Percentiles rank a stretch among this genome's conserved stretches.
These are phyloP conservation scores for Dicentrarchus labrax DNA, from an alignment of 2,113 vertebrate genomes.

Conservation along the genomic window DNA sequence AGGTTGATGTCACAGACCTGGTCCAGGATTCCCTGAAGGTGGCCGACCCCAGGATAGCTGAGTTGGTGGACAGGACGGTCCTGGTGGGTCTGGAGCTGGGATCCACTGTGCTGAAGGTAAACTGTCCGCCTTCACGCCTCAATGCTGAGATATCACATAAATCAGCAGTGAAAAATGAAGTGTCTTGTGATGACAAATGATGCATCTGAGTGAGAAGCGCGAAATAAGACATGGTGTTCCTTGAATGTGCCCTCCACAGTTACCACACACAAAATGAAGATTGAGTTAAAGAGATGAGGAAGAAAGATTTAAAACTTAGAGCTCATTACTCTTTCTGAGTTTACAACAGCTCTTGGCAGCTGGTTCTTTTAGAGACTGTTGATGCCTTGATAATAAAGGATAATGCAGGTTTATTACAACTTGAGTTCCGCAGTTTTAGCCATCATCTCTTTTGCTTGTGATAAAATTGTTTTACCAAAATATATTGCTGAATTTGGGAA, in stretches of 20 bases:
- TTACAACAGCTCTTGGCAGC: not conserved
- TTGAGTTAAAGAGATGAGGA: constrained; percentile 1
- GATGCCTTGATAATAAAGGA: not conserved
- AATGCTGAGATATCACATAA: not conserved
- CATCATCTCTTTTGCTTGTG: not conserved
- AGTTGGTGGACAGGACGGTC: constrained; percentile 92
- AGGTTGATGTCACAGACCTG: constrained; percentile 97
- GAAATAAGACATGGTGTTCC: not conserved
- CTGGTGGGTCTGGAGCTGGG: constrained; percentile 94
- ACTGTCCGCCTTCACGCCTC: not conserved
- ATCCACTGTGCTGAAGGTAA: constrained; percentile 93
- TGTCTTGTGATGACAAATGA: constrained; percentile 23
- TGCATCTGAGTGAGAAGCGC: not conserved
- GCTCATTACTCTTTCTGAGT: constrained; percentile 30
- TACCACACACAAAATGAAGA: constrained; percentile 1
- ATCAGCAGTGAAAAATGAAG: constrained; percentile 1
- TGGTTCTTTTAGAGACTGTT: not conserved
- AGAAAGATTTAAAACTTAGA: constrained; percentile 13
- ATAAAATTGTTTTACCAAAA: not conserved
- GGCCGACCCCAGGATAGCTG: constrained; percentile 90
- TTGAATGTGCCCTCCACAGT: not conserved
- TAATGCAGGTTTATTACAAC: not conserved
- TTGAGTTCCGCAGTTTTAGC: not conserved
- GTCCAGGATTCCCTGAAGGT: constrained; percentile 96
- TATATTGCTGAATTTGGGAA: not conserved